Conservation (phyloP, 2,888 invertebrate species). For the Euspilapteryx auroguttella region DNA sequence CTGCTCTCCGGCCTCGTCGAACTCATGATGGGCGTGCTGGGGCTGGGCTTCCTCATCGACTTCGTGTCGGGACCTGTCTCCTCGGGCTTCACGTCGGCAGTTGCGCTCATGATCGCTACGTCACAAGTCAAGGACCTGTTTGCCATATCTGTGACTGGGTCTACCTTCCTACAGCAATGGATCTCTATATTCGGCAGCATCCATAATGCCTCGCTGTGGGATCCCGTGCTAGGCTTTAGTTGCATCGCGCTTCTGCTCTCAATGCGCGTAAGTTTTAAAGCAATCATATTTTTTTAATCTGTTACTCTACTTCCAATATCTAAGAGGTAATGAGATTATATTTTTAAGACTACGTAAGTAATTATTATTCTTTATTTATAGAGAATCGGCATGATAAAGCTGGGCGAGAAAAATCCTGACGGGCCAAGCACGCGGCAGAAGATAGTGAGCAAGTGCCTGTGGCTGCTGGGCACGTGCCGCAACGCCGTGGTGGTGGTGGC, state of each 20-base stretch:
- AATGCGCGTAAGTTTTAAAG: constrained; percentile 69
- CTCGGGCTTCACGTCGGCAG: constrained; percentile 88
- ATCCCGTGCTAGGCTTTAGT: constrained; percentile 71
- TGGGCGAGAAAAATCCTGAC: constrained; percentile 60
- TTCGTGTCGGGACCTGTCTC: constrained; percentile 90
- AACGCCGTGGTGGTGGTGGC: constrained; percentile 83
- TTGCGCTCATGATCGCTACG: constrained; percentile 83
- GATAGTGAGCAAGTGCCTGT: constrained; percentile 66
- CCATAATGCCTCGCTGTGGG: constrained; percentile 67
- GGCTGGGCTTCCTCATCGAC: constrained; percentile 84
- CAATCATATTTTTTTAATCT: too few relatives aligned
- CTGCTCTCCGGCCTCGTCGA: constrained; percentile 76
- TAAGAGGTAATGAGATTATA: too few relatives aligned
- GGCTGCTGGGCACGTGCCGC: constrained; percentile 78
- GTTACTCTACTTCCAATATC: too few relatives aligned
- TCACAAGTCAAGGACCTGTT: constrained; percentile 87
- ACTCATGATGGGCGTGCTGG: constrained; percentile 79
- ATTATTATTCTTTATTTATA: too few relatives aligned
- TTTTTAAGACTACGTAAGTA: too few relatives aligned
- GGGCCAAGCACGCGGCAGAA: constrained; percentile 57
- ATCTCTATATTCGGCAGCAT: constrained; percentile 70
- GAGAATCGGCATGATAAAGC: constrained; percentile 66
- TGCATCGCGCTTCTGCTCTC: constrained; percentile 76
- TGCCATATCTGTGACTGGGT: constrained; percentile 70
- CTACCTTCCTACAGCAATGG: constrained; percentile 80